Evolutionary conservation across 2,888 invertebrate species (phyloP), one percentile per base, ranked within the genome.

Genomic region (Metopia argyrocephala): DNA sequence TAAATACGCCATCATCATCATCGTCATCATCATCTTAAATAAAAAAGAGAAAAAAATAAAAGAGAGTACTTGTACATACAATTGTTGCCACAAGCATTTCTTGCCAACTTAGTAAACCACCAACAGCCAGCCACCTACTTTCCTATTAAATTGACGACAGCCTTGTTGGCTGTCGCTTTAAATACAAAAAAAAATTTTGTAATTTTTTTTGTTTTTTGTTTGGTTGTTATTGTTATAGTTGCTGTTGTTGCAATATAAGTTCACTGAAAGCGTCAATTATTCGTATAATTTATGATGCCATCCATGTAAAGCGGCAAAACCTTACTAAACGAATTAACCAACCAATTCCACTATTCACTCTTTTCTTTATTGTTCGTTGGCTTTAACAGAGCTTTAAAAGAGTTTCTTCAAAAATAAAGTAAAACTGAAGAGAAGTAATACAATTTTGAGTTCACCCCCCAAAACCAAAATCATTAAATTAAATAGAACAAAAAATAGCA

Each of bases 211-310:
- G 5, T 71, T 52, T 52, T 38, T 64, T 12, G 50, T 20, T 31
- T 21, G 23, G 12, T 45, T 56, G 68, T 78, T 31, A 15, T 15
- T 68, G 68, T 52, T 62, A 23, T 6, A n/a, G n/a, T 31, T 56
- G 12, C 25, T 66, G 18, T 18, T 57, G 31, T 7, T 69, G 61
- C 20, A 52, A 79, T 80, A 75, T 75, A 68, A 75, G 79, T 75
- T 84, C 79, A 78, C 64, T 78, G 82, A 71, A 84, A 83, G 83
- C 83, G 83, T 83, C 83, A 84, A 83, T 84, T 84, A 83, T 84
- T 83, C 76, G 62, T 74, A 83, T 83, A 83, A 84, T 84, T 84
- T 83, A 84, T 83, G 84, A 84, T 78, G 82, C 66, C 83, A 73
- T 68, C 62, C 83, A 75, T 68, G 65, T 66, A 57, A 66, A 71